Evolutionary conservation across 2,888 invertebrate genomes (phyloP).

Genomic region (Megamerina dolium): DNA sequence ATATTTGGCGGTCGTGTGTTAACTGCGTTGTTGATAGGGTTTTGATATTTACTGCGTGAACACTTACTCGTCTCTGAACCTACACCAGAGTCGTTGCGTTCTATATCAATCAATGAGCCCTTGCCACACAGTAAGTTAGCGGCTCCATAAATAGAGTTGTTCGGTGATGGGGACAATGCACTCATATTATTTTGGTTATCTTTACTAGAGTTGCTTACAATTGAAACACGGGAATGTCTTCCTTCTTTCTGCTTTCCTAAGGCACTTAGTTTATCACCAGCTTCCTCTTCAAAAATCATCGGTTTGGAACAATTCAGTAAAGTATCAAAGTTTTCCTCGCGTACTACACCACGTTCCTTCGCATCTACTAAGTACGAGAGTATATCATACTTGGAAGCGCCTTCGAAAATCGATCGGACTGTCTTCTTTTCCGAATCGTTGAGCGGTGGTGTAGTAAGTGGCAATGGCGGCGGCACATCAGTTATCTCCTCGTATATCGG

Average conservation of each 20-base stretch:
- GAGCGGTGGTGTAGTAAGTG: slow-evolving; percentile 71
- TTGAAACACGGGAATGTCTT: slow-evolving; percentile 65
- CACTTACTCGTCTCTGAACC: slow-evolving; percentile 88
- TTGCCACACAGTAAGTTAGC: slow-evolving; percentile 42
- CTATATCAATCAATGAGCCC: slow-evolving; percentile 59
- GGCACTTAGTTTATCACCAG: slow-evolving; percentile 57
- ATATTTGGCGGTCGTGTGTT: slow-evolving; percentile 52
- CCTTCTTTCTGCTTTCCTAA: slow-evolving; percentile 48
- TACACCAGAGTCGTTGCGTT: slow-evolving; percentile 87
- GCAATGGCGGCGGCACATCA: slow-evolving; percentile 72
- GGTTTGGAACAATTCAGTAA: slow-evolving; percentile 54
- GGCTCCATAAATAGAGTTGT: slow-evolving; percentile 13
- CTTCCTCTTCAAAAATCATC: slow-evolving; percentile 53
- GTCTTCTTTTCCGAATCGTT: slow-evolving; percentile 65
- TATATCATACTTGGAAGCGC: slow-evolving; percentile 83
- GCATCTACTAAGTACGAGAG: slow-evolving; percentile 84
- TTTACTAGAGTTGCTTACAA: slow-evolving; percentile 80
- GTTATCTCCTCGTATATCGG: slow-evolving; percentile 74
- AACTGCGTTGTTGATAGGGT: slow-evolving; percentile 30
- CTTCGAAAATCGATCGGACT: slow-evolving; percentile 63
- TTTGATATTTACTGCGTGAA: slow-evolving; percentile 69
- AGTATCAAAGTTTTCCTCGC: slow-evolving; percentile 66
- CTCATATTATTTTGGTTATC: slow-evolving; percentile 63
- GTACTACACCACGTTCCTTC: slow-evolving; percentile 66
- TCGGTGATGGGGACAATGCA: slow-evolving; percentile 47